Percentiles rank a stretch among this genome's conserved stretches.
These are phyloP conservation scores for Zonotrichia leucophrys DNA, from an alignment of 2,113 vertebrate genomes.

Conservation along the genomic window DNA sequence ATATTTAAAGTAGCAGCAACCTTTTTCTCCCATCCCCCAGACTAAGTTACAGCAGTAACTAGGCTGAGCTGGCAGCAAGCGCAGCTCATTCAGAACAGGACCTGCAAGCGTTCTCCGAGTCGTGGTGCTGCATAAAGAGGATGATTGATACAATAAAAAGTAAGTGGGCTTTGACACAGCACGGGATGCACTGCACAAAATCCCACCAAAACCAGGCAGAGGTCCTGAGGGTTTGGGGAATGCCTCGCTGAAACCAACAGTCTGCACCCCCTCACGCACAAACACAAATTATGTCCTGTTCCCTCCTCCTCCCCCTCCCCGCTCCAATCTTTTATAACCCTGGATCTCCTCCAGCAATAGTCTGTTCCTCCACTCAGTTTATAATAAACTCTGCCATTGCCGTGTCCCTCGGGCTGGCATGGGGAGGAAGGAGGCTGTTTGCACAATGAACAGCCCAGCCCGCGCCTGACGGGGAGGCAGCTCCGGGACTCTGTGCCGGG, in stretches of 20 bases:
- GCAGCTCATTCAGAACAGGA: slow-evolving; percentile 58
- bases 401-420: slow-evolving; percentile 41
- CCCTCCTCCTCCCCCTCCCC: not conserved
- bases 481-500: not conserved
- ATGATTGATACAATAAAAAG: slow-evolving; percentile 55
- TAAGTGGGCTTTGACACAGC: slow-evolving; percentile 46
- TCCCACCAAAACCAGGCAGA: not conserved
- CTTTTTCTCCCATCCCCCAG: slow-evolving; percentile 73
- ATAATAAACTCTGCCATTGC: slow-evolving; percentile 63
- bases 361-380: slow-evolving; percentile 52
- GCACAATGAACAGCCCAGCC: slow-evolving; percentile 47
- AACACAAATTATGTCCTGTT: slow-evolving; percentile 21
- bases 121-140: slow-evolving; percentile 48
- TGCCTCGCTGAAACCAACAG: not conserved
- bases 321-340: slow-evolving; percentile 61
- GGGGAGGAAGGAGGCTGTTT: slow-evolving; percentile 47
- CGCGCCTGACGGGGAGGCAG: not conserved
- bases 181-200: not conserved
- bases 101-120: not conserved
- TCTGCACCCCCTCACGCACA: not conserved
- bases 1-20: slow-evolving; percentile 81
- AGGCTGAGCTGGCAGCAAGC: slow-evolving; percentile 62
- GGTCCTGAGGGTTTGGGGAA: slow-evolving; percentile 29
- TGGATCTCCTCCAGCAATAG: slow-evolving; percentile 68
- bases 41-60: slow-evolving; percentile 61